phyloP scores from a whole-genome alignment of 2,888 invertebrate species.

The Phasia obesa region DNA sequence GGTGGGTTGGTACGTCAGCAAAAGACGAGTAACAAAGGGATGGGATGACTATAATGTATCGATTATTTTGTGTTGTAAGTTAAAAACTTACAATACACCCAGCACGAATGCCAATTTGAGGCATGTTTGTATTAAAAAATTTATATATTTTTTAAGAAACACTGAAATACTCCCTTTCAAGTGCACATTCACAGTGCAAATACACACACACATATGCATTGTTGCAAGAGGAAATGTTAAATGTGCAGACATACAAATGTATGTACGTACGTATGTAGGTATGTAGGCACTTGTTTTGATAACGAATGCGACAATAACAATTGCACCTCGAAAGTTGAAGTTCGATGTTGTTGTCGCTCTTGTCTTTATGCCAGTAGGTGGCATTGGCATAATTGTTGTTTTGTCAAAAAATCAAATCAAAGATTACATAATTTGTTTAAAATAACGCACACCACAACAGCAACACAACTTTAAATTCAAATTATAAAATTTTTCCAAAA shows the following conservation, averaged over 20 bases:
- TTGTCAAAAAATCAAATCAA: conserved; percentile 1
- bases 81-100: neutral
- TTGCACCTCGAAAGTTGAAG: conserved; percentile 49
- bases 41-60: conserved; percentile 44
- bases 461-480: neutral
- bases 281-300: conserved; percentile 41
- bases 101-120: neutral
- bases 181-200: neutral
- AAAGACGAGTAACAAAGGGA: conserved; percentile 5
- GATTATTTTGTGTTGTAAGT: conserved; percentile 31
- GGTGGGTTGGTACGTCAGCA: conserved; percentile 49
- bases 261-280: conserved; percentile 10
- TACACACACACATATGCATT: neutral
- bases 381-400: conserved; percentile 31
- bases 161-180: conserved; percentile 13
- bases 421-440: conserved; percentile 41
- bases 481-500: conserved; percentile 3
- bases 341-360: conserved; percentile 20
- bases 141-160: neutral
- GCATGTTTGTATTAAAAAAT: neutral
- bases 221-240: neutral
- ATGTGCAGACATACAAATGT: neutral
- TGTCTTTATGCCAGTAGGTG: conserved; percentile 28
- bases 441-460: neutral
- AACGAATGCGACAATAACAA: conserved; percentile 43